Base-by-base conservation (phyloP, 2,888 invertebrate species). In the Troides helena region DNA sequence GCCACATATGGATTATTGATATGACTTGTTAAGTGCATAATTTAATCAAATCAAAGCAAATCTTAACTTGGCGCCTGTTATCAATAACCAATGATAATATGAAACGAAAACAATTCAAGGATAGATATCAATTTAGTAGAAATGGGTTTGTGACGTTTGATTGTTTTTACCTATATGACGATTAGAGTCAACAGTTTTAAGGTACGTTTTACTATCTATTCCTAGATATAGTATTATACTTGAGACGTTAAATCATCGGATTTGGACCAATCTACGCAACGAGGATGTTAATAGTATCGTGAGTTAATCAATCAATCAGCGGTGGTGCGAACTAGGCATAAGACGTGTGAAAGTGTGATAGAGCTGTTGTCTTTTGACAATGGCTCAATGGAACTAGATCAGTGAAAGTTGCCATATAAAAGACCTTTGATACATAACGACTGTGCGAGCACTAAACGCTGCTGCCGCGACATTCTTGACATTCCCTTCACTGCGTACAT, bases 301-400 rank as follows among this genome's bases (percentile, higher is more conserved):
- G 18, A 43, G 58, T 62, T 43, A 69, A 65, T 61, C 65, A 65
- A 39, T 67, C 67, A 61, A 61, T 64, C 43, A 56, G 50, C 56
- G 14, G 43, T 14, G 36, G 46, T 63, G 58, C 59, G 18, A 62
- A 62, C 50, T 46, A 53, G 18, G 25, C 64, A 53, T n/a, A 69
- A 76, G 82, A 81, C 83, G 85, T 84, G 85, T 85, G 89, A 89
- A 89, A 89, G 88, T 84, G 79, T 75, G 75, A 79, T 82, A 75
- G 46, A 17, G 62, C 80, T 71, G 87, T 88, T 88, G 89, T 89
- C 87, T 89, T 87, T 81, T 75, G 72, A 87, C 87, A 87, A 87
- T 86, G 75, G 81, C 72, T 78, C 77, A 79, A 76, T 75, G 81
- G 81, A 85, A 86, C 85, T 86, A 81, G 84, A 88, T 83, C 83